Evolutionary conservation across 2,113 vertebrate genomes (phyloP), one percentile per base, ranked within the genome.

Genomic region (Engraulis encrasicolus): DNA sequence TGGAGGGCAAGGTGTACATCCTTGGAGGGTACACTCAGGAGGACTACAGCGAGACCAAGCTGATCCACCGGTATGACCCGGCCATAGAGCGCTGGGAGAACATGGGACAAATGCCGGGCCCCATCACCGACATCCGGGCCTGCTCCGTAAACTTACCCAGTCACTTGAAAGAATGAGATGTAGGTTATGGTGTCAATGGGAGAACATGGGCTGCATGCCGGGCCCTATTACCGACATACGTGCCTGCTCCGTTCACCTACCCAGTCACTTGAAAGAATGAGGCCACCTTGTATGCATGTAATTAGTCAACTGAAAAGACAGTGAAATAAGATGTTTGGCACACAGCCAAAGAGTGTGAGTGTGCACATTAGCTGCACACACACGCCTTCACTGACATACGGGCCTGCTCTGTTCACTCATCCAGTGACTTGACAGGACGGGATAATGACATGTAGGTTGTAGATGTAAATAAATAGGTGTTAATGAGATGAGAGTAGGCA

Each of bases 1-100:
- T 94, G 82, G 95, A 95, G 89, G 94, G 89, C 38, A 94, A 91
- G 87, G 81, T 95, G 81, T 95, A 94, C n/a, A 78, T 95, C 27
- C 84, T 95, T n/a, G 95, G 94, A 5, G 95, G 94, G 34, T 95
- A 94, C 90, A 92, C 89, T 83, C 89, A 92, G 18, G 92, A 92
- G 19, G 88, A 93, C 82, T 92, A 88, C 87, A 90, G 87, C 1
- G 93, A 95, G 6, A 90, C 83, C 0, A 91, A 81, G 2, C 80
- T 86, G 80, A 86, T 94, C 17, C 94, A 94, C 78, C 91, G 94
- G 1, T 95, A 92, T 15, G 91, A 95, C 81, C 83, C 92, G 0
- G 3, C 71, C 1, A 61, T 38, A 1, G 38, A 82, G 36, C 82
- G 34, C 34, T 95, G 95, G 95, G 93, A 95, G 83, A 93, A 90